phyloP scores from a whole-genome alignment of 2,797 vertebrate species.

The Podargus strigoides region DNA sequence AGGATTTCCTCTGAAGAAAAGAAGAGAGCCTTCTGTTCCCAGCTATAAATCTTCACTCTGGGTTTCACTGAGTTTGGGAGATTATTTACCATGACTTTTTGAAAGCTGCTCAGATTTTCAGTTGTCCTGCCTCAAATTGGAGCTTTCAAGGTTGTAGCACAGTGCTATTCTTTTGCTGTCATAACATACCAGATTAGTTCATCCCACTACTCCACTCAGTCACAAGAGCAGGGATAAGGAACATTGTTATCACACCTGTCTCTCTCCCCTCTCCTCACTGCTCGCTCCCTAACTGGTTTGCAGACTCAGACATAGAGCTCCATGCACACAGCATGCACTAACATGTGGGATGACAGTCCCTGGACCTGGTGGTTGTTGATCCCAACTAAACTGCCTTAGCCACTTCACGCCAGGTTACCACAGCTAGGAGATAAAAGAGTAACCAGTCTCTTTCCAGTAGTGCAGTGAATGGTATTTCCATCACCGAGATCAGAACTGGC shows the following conservation, averaged over 20 bases:
- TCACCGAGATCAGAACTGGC: neutral
- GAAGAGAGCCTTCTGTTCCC: neutral
- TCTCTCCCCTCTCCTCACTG: neutral
- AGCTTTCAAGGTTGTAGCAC: neutral
- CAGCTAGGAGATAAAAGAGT: neutral
- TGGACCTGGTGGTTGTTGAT: neutral
- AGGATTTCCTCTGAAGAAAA: neutral
- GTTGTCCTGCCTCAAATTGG: neutral
- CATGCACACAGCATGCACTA: too few relatives aligned
- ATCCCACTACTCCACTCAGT: neutral
- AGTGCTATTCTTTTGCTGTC: neutral
- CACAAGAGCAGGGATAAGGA: neutral
- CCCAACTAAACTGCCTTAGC: neutral
- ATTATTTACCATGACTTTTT: accelerated
- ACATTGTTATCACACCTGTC: neutral
- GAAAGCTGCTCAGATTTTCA: neutral
- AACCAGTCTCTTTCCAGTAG: neutral
- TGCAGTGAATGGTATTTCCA: neutral
- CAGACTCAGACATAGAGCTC: accelerated
- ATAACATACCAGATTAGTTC: accelerated
- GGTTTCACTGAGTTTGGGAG: neutral
- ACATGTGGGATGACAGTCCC: neutral
- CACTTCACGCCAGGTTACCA: accelerated
- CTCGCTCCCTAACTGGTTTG: neutral
- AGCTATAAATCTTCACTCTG: neutral